phyloP scores from a whole-genome alignment of 2,888 invertebrate genomes.

The Sympetrum striolatum region DNA sequence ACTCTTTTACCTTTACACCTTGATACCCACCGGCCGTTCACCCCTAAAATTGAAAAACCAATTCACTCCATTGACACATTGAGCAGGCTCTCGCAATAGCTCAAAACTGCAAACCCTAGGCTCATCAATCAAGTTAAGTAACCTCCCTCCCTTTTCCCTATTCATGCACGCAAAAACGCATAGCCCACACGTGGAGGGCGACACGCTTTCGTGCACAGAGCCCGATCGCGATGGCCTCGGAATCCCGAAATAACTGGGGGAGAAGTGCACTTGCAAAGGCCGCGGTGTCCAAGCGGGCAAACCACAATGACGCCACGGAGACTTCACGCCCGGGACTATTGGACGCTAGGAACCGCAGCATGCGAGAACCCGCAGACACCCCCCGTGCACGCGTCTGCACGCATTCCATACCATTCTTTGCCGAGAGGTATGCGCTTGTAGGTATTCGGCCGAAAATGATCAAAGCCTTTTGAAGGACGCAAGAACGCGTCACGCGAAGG shows the following conservation, averaged over 20 bases:
- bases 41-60: too few relatives aligned
- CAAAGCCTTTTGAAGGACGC: too few relatives aligned
- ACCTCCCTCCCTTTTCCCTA: background rate
- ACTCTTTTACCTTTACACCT: too few relatives aligned
- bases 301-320: background rate
- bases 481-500: too few relatives aligned
- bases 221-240: background rate
- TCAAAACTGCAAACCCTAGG: too few relatives aligned
- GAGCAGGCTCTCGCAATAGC: too few relatives aligned
- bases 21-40: too few relatives aligned
- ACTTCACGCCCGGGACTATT: background rate
- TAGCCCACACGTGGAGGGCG: background rate
- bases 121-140: too few relatives aligned
- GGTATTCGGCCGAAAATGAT: too few relatives aligned
- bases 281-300: background rate
- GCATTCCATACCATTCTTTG: too few relatives aligned
- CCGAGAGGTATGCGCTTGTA: too few relatives aligned
- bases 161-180: background rate
- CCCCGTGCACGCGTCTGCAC: background rate
- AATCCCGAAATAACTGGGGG: background rate
- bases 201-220: background rate
- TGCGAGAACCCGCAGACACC: background rate
- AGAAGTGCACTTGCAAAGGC: background rate
- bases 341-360: background rate
- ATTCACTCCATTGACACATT: too few relatives aligned